These are phyloP conservation scores for Atlantisia rogersi DNA, from an alignment of 2,113 vertebrate species.

Conservation along the genomic window DNA sequence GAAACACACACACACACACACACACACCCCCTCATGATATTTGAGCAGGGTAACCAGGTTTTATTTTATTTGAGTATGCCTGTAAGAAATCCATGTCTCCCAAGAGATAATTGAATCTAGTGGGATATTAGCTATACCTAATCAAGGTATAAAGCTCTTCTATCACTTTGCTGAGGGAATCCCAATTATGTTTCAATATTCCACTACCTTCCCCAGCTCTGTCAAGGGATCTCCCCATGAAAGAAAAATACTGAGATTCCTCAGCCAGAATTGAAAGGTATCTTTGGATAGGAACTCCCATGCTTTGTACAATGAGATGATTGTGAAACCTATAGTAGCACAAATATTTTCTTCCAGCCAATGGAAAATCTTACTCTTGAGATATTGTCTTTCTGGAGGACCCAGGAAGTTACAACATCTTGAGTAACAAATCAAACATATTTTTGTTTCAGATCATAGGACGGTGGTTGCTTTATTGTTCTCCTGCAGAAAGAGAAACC, in stretches of 20 bases:
- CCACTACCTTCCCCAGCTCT: neutral
- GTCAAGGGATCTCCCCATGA: neutral
- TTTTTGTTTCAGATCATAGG: conserved; percentile 1
- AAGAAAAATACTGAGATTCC: neutral
- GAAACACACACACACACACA: neutral
- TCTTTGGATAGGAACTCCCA: neutral
- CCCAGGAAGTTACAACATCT: conserved; percentile 49
- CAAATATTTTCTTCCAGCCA: neutral
- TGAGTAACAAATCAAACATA: conserved; percentile 23
- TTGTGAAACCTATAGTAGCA: conserved; percentile 1
- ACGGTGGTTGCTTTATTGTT: neutral
- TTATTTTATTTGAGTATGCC: neutral
- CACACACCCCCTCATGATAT: no score
- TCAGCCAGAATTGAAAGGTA: neutral
- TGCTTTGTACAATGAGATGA: neutral
- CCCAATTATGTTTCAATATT: neutral
- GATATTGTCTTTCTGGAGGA: neutral
- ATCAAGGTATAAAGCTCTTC: neutral
- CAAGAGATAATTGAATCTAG: neutral
- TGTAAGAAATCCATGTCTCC: neutral
- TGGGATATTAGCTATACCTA: no score
- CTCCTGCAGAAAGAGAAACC: neutral
- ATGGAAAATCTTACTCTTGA: conserved; percentile 24
- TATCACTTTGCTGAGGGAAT: neutral
- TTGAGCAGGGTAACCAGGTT: neutral